Conservation (phyloP, 2,113 vertebrate genomes). For the Dromas ardeola region DNA sequence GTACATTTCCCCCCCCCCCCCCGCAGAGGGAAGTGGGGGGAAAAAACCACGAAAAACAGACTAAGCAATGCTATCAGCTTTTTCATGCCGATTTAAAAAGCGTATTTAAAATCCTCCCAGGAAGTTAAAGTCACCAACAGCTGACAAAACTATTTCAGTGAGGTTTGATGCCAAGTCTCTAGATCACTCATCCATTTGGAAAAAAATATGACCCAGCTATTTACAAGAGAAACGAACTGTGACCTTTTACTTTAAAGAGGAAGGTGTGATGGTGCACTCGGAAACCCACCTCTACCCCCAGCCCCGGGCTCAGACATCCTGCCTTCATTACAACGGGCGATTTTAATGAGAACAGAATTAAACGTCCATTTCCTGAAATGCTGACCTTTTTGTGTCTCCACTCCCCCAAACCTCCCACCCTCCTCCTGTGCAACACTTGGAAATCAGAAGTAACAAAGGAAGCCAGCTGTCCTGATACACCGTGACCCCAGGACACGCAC, state of each 20-base stretch:
- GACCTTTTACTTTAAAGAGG: slow-evolving; percentile 2
- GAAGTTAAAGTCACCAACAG: slow-evolving; percentile 30
- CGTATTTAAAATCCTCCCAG: not conserved
- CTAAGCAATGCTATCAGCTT: not conserved
- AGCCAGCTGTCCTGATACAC: not conserved
- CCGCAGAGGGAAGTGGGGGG: not conserved
- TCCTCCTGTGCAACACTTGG: not conserved
- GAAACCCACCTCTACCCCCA: not conserved
- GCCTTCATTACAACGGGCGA: not conserved
- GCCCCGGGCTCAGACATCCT: not conserved
- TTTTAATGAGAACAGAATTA: not conserved
- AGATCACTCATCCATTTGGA: slow-evolving; percentile 4
- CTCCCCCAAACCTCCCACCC: not conserved
- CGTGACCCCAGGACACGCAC: not conserved
- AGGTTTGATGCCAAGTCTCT: not conserved
- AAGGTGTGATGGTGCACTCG: not conserved
- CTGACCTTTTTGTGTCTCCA: not conserved
- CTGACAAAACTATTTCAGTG: not conserved
- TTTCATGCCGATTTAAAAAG: not conserved
- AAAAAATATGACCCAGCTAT: not conserved
- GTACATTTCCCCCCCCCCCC: not conserved
- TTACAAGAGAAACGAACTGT: slow-evolving; percentile 19
- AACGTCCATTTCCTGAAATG: not conserved
- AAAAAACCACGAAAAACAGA: not conserved
- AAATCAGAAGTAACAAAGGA: not conserved